Conservation (phyloP, 1,140 invertebrate genomes). For the Lucilia sericata region DNA sequence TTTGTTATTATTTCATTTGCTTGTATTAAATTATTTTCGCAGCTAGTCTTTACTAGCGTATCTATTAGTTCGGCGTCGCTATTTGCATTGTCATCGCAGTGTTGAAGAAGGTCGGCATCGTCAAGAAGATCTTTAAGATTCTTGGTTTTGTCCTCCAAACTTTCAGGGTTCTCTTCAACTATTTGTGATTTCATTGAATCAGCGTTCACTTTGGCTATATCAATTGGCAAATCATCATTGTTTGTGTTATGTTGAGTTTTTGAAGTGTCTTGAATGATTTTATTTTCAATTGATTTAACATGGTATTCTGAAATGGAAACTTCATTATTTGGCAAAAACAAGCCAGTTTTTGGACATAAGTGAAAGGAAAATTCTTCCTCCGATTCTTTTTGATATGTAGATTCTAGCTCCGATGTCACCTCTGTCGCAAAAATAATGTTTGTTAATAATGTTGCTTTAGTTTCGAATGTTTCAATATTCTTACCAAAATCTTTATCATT, state of each 20-base stretch:
- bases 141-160: slow-evolving; percentile 59
- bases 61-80: slow-evolving; percentile 70
- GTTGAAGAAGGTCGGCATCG: slow-evolving; percentile 68
- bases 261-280: background rate
- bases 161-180: slow-evolving; percentile 23
- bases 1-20: slow-evolving; percentile 40
- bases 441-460: background rate
- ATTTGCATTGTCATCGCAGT: slow-evolving; percentile 70
- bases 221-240: background rate
- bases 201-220: background rate
- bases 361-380: slow-evolving; percentile 50
- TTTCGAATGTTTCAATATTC: background rate
- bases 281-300: background rate
- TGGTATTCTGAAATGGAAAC: background rate
- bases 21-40: slow-evolving; percentile 67
- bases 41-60: slow-evolving; percentile 72
- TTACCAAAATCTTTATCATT: background rate
- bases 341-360: slow-evolving; percentile 62
- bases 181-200: background rate
- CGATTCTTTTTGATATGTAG: slow-evolving; percentile 36
- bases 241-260: background rate
- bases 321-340: slow-evolving; percentile 56
- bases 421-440: background rate
- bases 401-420: background rate
- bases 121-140: slow-evolving; percentile 65